Evolutionary conservation across 2,797 vertebrate genomes (phyloP).

Genomic region (Centroberyx gerrardi): DNA sequence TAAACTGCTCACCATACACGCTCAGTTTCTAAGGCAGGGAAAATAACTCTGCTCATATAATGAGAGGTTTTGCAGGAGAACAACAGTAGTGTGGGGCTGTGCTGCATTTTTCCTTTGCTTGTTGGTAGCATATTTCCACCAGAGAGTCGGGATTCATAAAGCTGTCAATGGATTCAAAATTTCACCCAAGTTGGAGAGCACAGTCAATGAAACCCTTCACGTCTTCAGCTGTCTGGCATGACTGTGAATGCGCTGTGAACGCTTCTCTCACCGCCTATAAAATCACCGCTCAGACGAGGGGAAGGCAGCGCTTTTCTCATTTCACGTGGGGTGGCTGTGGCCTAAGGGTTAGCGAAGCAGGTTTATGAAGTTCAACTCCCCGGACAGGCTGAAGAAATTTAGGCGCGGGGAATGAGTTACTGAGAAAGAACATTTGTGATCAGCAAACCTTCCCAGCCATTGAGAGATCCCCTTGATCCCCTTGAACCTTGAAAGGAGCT

Average conservation of each 20-base stretch:
- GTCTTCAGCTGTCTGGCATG: constrained; percentile 34
- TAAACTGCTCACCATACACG: constrained; percentile 22
- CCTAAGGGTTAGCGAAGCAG: constrained; percentile 21
- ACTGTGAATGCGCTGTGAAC: constrained; percentile 45
- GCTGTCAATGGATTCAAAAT: constrained; percentile 48
- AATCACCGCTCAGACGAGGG: constrained; percentile 33
- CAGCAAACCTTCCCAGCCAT: constrained; percentile 23
- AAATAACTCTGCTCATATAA: constrained; percentile 31
- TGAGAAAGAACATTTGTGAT: constrained; percentile 22
- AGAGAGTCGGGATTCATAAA: constrained; percentile 43
- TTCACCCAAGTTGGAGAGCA: constrained; percentile 32
- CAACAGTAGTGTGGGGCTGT: constrained; percentile 22
- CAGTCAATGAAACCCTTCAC: constrained; percentile 44
- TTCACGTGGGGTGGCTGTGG: constrained; percentile 17
- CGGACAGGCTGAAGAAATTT: too few species aligned
- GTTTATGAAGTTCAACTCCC: constrained; percentile 10
- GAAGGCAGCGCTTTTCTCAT: constrained; percentile 30
- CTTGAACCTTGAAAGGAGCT: constrained; percentile 53
- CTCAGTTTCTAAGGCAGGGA: constrained; percentile 27
- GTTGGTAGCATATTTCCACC: constrained; percentile 35
- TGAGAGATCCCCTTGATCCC: constrained; percentile 44
- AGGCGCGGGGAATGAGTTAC: not conserved
- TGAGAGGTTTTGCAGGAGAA: constrained; percentile 44
- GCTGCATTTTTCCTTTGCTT: constrained; percentile 32
- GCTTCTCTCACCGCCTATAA: constrained; percentile 38